Evolutionary conservation across 2,888 invertebrate species (phyloP), one percentile per base, ranked within the genome.

Genomic region (Caradrina clavipalpis): DNA sequence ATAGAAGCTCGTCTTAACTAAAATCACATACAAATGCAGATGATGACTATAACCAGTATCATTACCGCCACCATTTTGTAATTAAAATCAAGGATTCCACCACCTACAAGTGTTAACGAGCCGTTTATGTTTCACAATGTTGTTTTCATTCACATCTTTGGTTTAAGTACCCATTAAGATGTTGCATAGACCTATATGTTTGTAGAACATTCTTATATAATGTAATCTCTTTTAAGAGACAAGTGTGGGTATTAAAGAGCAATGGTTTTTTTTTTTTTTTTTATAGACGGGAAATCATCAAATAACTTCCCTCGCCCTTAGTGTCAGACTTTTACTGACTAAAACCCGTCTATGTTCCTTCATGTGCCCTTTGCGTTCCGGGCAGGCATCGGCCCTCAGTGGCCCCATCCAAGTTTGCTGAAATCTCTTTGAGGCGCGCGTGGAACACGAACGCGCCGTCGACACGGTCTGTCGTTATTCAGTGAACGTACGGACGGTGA

Each of bases 51-150:
- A 39, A 54, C 31, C 35, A 49, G 10, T 21, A 50, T 10, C 51
- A 53, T 60, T 39, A 69, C 17, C 26, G 10, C 51, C 17, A 13
- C 54, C 63, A 54, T 78, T 60, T 54, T 39, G 59, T 69, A 69
- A 79, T 77, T 77, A 81, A 66, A 72, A 72, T 63, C 49, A 63
- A 57, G 60, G 39, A 50, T 66, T 51, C 57, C 42, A 53, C 63
- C 70, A 70, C 60, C 60, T 55, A 65, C 78, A 71, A 22, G 78
- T 81, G 79, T 80, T 81, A 80, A 80, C 63, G 78, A 72, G 68
- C 11, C 54, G 39, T 62, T 63, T 55, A 67, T 63, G 19, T 47
- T 19, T 72, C 51, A 62, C 64, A 68, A 47, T 69, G 61, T 71
- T 70, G 59, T 75, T 75, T 56, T 63, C 69, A 59, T 65, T 62